Percentiles rank a stretch among this genome's conserved stretches.
These are phyloP conservation scores for Linnaemya vulpina DNA, from an alignment of 2,888 invertebrate species.

Conservation along the genomic window DNA sequence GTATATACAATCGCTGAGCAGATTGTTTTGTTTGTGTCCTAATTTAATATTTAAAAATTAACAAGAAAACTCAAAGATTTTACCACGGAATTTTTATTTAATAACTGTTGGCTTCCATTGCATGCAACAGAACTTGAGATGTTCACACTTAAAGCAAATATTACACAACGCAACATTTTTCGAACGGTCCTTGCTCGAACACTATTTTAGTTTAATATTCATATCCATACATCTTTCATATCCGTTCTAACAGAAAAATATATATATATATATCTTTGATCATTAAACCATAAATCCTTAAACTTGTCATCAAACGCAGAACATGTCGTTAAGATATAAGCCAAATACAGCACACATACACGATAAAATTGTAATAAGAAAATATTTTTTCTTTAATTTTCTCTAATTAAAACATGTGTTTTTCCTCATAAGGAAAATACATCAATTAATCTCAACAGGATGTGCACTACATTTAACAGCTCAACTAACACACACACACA, in stretches of 20 bases:
- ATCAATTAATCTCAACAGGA: slow-evolving; percentile 71
- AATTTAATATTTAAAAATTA: no score
- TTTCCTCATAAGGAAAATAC: slow-evolving; percentile 51
- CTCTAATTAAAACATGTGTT: slow-evolving; percentile 60
- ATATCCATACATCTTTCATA: slow-evolving; percentile 10
- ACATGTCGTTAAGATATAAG: slow-evolving; percentile 24
- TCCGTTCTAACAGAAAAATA: background rate
- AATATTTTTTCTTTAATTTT: slow-evolving; percentile 30
- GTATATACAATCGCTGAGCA: background rate
- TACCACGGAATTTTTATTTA: no score
- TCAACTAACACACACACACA: slow-evolving; percentile 8
- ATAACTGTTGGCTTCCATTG: no score
- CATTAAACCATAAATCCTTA: slow-evolving; percentile 48
- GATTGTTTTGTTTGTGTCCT: background rate
- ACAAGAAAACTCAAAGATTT: no score
- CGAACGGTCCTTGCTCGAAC: background rate
- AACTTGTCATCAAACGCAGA: slow-evolving; percentile 46
- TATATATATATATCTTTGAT: background rate
- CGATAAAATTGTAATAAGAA: slow-evolving; percentile 2
- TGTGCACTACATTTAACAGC: slow-evolving; percentile 67
- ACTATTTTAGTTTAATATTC: background rate
- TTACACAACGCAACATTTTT: background rate
- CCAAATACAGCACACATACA: background rate
- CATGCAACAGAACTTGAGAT: no score
- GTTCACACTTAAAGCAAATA: no score